Evolutionary conservation across 2,888 invertebrate species (phyloP).

Genomic region (Hydropsyche betteni): DNA sequence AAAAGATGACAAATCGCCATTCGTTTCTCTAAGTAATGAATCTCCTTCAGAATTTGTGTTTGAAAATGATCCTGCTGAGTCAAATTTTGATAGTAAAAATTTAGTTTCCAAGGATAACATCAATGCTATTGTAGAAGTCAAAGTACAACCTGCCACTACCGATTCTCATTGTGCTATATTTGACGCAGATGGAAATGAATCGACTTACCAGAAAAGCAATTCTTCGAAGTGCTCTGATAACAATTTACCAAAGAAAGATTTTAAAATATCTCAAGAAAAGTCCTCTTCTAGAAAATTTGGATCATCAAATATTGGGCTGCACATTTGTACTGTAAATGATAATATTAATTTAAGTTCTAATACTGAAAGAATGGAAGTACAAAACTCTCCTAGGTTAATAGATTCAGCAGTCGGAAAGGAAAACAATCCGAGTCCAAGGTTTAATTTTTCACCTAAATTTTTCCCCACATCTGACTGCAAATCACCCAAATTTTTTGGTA

Average conservation of each 20-base stretch:
- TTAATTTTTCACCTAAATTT: conserved; percentile 63
- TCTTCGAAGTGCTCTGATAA: conserved; percentile 20
- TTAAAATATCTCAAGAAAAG: neutral
- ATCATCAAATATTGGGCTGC: conserved; percentile 37
- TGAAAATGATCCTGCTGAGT: conserved; percentile 39
- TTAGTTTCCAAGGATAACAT: conserved; percentile 54
- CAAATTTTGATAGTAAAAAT: conserved; percentile 54
- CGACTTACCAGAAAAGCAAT: neutral
- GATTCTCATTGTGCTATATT: conserved; percentile 42
- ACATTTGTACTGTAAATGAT: conserved; percentile 40
- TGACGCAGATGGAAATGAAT: conserved; percentile 18
- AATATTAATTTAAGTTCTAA: conserved; percentile 8
- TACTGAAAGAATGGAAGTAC: conserved; percentile 57
- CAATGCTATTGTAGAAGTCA: conserved; percentile 53
- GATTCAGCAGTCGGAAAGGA: conserved; percentile 63
- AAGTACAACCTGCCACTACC: conserved; percentile 47
- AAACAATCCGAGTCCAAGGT: conserved; percentile 60
- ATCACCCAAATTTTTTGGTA: conserved; percentile 49
- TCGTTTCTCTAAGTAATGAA: conserved; percentile 56
- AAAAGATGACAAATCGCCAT: conserved; percentile 65
- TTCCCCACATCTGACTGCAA: conserved; percentile 46
- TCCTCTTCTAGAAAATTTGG: conserved; percentile 40
- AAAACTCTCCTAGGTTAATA: conserved; percentile 60
- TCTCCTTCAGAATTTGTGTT: conserved; percentile 61
- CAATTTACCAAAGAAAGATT: conserved; percentile 8